These are phyloP conservation scores for Daubentonia madagascariensis DNA, from an alignment of 2,113 vertebrate genomes.

Conservation along the genomic window DNA sequence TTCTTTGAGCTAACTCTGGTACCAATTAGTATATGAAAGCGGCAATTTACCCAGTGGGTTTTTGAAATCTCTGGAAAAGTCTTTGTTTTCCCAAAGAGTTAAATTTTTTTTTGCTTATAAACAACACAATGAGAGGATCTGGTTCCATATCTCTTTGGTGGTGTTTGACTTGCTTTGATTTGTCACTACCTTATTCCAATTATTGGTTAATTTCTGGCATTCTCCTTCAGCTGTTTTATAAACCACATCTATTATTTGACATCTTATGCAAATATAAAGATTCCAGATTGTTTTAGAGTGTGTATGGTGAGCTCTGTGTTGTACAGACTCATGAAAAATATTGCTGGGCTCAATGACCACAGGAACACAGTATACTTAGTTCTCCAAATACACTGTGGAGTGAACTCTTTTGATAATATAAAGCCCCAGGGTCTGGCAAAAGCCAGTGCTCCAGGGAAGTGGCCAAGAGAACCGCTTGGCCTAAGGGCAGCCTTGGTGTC, in stretches of 20 bases:
- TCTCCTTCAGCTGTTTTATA: neutral
- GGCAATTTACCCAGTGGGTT: neutral
- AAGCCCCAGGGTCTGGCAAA: neutral
- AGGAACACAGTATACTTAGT: neutral
- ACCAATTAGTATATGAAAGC: neutral
- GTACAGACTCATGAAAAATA: neutral
- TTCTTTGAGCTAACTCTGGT: neutral
- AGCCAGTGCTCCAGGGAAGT: neutral
- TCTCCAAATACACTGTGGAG: neutral
- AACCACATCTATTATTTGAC: neutral
- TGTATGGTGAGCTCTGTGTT: neutral
- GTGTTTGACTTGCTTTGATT: neutral
- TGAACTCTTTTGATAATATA: neutral
- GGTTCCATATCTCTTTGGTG: neutral
- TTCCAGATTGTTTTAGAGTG: neutral
- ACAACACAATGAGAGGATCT: neutral
- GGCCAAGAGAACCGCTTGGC: neutral
- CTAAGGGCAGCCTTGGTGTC: neutral
- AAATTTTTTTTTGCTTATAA: constrained; percentile 19
- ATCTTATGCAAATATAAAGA: neutral
- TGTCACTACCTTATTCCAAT: neutral
- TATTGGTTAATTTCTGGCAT: neutral
- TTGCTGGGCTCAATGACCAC: neutral
- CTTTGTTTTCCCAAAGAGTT: neutral
- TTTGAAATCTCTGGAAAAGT: neutral